Conservation (phyloP, 2,888 invertebrate genomes). For the Incurvaria masculella region DNA sequence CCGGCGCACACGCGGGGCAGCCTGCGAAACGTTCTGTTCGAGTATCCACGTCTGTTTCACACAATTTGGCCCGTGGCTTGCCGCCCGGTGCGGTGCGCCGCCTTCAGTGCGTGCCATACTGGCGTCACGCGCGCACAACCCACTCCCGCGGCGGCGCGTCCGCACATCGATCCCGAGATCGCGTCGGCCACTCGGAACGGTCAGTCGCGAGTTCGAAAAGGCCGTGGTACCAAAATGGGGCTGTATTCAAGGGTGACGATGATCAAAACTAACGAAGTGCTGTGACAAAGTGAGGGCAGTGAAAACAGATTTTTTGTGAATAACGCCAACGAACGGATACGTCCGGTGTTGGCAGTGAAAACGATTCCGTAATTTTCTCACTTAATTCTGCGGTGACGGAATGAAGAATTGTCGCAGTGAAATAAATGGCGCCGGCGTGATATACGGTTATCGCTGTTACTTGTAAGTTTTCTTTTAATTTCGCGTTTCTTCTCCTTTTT, state of each 20-base stretch:
- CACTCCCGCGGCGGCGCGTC: not conserved
- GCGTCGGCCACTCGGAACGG: too few relatives aligned
- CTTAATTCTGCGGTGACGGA: not conserved
- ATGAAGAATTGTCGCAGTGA: not conserved
- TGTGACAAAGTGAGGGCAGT: not conserved
- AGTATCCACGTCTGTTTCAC: not conserved
- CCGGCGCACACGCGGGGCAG: too few relatives aligned
- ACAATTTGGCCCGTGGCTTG: not conserved
- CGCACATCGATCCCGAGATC: too few relatives aligned
- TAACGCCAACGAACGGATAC: not conserved
- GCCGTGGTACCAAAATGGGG: too few relatives aligned
- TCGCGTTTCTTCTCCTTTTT: too few relatives aligned
- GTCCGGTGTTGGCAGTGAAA: not conserved
- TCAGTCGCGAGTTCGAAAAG: too few relatives aligned
- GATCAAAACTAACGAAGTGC: not conserved
- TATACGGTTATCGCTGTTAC: too few relatives aligned
- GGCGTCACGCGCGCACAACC: not conserved
- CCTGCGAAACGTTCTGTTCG: not conserved
- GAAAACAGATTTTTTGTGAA: not conserved
- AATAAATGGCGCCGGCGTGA: not conserved
- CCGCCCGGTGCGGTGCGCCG: not conserved
- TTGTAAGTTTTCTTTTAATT: too few relatives aligned
- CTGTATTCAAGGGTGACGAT: too few relatives aligned
- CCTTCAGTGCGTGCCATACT: not conserved
- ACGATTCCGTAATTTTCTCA: not conserved